phyloP scores from a whole-genome alignment of 2,888 invertebrate species.

The Tetramorium bicarinatum region DNA sequence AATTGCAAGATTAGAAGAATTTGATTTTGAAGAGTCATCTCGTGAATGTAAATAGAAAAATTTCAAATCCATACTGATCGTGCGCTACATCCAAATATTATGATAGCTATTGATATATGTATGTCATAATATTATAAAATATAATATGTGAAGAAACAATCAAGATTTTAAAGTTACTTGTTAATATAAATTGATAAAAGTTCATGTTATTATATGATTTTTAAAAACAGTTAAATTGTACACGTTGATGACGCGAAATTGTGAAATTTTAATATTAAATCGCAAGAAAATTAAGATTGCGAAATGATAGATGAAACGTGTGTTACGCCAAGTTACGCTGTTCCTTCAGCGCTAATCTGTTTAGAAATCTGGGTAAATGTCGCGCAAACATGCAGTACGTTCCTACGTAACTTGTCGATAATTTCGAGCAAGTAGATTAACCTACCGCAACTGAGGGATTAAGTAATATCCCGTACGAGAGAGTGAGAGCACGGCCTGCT shows the following conservation, averaged over 20 bases:
- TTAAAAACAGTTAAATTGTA: neutral
- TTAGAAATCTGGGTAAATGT: slow-evolving; percentile 17
- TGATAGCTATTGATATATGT: neutral
- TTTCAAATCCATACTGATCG: neutral
- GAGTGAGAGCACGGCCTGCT: slow-evolving; percentile 8
- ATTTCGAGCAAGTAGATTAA: slow-evolving; percentile 26
- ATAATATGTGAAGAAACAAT: neutral
- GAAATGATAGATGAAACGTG: neutral
- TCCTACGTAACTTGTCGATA: neutral
- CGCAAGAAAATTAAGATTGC: neutral
- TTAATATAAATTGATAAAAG: neutral
- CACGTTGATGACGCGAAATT: neutral
- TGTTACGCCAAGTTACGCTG: neutral
- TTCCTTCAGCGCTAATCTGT: neutral
- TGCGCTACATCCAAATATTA: too few relatives aligned
- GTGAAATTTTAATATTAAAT: neutral
- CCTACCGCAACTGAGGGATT: slow-evolving; percentile 26
- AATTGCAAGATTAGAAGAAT: neutral
- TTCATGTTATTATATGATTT: neutral
- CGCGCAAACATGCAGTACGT: slow-evolving; percentile 7
- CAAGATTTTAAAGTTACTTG: neutral
- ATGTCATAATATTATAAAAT: neutral
- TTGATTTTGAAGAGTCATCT: neutral
- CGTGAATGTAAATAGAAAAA: neutral
- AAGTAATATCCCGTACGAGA: slow-evolving; percentile 29